Conservation (phyloP, 1,140 invertebrate species). For the Portunus trituberculatus region DNA sequence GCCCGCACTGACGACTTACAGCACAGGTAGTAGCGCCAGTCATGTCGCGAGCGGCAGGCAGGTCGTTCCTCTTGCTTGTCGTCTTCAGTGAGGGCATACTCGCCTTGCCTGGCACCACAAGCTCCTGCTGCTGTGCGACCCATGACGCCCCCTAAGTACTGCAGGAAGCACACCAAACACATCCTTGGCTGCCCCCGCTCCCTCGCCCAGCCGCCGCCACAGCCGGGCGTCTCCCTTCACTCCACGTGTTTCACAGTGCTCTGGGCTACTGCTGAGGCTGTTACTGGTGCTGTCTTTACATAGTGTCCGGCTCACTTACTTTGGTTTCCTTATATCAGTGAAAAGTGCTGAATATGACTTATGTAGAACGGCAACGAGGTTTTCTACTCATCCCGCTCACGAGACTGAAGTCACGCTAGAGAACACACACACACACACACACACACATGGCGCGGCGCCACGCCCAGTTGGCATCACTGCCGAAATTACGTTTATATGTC, state of each 20-base stretch:
- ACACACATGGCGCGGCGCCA: neutral
- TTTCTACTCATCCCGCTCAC: neutral
- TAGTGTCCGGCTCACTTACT: neutral
- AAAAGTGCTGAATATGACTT: neutral
- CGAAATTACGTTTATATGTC: neutral
- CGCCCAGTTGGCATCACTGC: neutral
- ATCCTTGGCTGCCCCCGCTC: slow-evolving; percentile 24
- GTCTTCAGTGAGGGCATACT: slow-evolving; percentile 70
- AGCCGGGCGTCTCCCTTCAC: neutral
- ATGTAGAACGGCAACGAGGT: neutral
- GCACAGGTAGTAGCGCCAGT: slow-evolving; percentile 76
- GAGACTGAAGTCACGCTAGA: neutral
- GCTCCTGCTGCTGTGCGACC: slow-evolving; percentile 66
- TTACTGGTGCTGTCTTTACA: neutral
- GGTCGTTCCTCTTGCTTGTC: neutral
- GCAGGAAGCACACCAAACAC: slow-evolving; percentile 75
- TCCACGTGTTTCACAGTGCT: neutral
- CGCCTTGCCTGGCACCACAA: slow-evolving; percentile 71
- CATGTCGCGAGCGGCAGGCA: slow-evolving; percentile 17
- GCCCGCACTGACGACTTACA: slow-evolving; percentile 67
- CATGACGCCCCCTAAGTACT: slow-evolving; percentile 69
- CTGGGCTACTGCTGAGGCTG: neutral
- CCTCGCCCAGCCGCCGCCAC: neutral
- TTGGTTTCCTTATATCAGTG: neutral
- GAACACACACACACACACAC: slow-evolving; percentile 4